These are phyloP conservation scores for Theodoxus fluviatilis DNA, from an alignment of 2,888 invertebrate genomes.

Conservation along the genomic window DNA sequence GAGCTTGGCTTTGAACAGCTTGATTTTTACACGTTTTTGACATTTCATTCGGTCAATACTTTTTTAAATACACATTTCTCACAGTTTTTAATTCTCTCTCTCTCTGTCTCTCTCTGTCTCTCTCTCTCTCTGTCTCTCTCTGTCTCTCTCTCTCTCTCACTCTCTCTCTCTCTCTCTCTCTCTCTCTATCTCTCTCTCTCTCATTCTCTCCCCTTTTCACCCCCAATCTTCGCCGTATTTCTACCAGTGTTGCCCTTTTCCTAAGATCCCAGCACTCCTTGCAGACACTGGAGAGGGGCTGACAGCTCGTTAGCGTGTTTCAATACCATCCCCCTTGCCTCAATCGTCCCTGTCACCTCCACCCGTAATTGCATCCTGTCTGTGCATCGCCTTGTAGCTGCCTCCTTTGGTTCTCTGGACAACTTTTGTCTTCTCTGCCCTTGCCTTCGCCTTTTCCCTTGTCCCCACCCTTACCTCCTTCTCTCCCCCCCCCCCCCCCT, in stretches of 20 bases:
- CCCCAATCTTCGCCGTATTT: neutral
- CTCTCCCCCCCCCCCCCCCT: too few relatives aligned
- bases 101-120: neutral
- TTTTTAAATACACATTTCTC: neutral
- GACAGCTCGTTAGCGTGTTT: neutral
- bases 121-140: neutral
- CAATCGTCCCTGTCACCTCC: neutral
- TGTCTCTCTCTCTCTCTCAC: constrained; percentile 21
- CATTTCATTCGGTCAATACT: neutral
- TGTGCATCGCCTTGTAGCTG: too few relatives aligned
- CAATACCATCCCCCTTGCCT: neutral
- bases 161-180: constrained; percentile 26
- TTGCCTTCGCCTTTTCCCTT: too few relatives aligned
- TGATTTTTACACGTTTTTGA: too few relatives aligned
- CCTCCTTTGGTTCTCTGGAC: too few relatives aligned
- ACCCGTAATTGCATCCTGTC: neutral
- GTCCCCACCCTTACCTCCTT: too few relatives aligned
- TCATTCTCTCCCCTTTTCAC: neutral
- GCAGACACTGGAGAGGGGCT: too few relatives aligned
- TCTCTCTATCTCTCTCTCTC: constrained; percentile 24
- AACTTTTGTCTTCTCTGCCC: too few relatives aligned
- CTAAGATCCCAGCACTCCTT: too few relatives aligned
- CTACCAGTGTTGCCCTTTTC: too few relatives aligned
- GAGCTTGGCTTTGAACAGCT: too few relatives aligned
- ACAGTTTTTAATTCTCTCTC: neutral